Conservation (phyloP, 2,113 vertebrate genomes). For the Rhinogobius similis region DNA sequence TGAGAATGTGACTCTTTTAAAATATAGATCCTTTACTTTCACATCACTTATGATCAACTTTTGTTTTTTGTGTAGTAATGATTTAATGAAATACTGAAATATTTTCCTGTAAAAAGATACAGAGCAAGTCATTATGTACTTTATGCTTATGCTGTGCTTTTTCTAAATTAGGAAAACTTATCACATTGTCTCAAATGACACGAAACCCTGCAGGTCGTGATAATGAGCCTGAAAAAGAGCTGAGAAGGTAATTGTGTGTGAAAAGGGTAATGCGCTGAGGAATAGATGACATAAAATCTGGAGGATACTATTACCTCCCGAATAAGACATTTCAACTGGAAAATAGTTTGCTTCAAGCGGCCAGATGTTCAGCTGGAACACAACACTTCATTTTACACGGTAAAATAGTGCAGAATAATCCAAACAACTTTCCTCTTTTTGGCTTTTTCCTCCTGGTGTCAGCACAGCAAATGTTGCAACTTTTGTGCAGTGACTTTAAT, state of each 20-base stretch:
- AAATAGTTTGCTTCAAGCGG: constrained; percentile 51
- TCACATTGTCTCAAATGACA: constrained; percentile 36
- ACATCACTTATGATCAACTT: no score
- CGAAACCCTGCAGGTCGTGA: constrained; percentile 27
- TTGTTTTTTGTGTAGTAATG: no score
- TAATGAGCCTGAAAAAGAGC: constrained; percentile 66
- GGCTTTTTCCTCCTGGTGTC: no score
- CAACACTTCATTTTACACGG: not conserved
- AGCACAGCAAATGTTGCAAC: no score
- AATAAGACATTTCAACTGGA: constrained; percentile 56
- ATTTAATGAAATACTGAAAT: no score
- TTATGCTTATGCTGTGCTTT: constrained; percentile 3
- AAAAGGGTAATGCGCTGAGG: constrained; percentile 64
- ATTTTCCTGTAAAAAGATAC: no score
- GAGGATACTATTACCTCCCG: constrained; percentile 51
- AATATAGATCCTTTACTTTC: not conserved
- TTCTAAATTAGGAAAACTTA: constrained; percentile 12
- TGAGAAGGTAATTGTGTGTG: constrained; percentile 63
- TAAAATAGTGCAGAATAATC: not conserved
- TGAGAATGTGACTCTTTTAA: not conserved
- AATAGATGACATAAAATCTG: constrained; percentile 59
- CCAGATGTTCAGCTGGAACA: constrained; percentile 2
- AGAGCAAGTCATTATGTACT: not conserved
- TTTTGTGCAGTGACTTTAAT: no score
- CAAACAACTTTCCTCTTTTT: not conserved